These are phyloP conservation scores for Gastrophysa polygoni DNA, from an alignment of 2,888 invertebrate species.

Conservation along the genomic window DNA sequence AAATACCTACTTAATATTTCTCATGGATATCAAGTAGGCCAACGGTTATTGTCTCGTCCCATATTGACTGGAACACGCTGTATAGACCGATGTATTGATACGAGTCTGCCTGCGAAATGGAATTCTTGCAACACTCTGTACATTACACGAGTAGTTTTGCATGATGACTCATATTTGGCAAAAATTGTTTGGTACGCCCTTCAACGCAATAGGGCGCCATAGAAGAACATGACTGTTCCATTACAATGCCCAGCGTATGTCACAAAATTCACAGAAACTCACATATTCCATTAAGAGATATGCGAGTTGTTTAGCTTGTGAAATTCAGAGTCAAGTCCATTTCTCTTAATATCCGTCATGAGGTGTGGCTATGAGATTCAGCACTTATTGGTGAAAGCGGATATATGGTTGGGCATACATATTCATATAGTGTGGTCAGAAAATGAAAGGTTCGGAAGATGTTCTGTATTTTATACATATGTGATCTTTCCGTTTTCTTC, in stretches of 20 bases:
- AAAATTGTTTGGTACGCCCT: not conserved
- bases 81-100: too few relatives aligned
- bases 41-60: too few relatives aligned
- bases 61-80: too few relatives aligned
- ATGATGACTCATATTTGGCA: not conserved
- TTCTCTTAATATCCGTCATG: not conserved
- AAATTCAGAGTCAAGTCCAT: not conserved
- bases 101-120: too few relatives aligned
- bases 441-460: not conserved
- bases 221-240: not conserved
- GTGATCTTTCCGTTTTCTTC: not conserved
- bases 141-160: not conserved
- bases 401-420: not conserved
- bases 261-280: not conserved
- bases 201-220: not conserved
- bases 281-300: not conserved
- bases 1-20: too few relatives aligned
- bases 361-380: constrained; percentile 1
- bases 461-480: not conserved
- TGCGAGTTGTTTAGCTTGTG: not conserved
- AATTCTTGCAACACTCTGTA: too few relatives aligned
- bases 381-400: not conserved
- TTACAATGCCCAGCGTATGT: not conserved
- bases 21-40: too few relatives aligned
- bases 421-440: constrained; percentile 1